A percentile compares a stretch with the other conserved stretches of the same genome.
Conservation (phyloP, 2,888 invertebrate genomes). For the Platycnemis pennipes region DNA sequence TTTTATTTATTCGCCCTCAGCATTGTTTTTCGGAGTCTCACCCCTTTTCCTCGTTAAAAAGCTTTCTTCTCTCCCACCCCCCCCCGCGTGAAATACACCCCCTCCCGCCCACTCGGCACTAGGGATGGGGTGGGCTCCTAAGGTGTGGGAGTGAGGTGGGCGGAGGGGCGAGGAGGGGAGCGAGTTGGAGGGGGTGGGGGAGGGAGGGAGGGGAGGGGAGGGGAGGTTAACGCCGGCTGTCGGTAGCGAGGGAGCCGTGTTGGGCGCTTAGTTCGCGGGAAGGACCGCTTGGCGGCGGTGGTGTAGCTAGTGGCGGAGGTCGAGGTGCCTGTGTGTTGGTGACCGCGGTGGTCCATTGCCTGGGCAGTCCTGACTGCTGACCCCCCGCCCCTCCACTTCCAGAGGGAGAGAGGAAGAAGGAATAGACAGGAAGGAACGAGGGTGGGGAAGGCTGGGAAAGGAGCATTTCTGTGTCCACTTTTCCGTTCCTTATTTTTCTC, state of each 20-base stretch:
- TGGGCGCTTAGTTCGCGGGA: constrained; percentile 60
- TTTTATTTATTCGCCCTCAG: background rate
- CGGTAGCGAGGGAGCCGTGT: background rate
- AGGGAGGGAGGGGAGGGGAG: background rate
- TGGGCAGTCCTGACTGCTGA: background rate
- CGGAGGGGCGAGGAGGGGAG: constrained; percentile 28
- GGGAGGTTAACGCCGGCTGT: constrained; percentile 19
- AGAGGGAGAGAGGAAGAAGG: background rate
- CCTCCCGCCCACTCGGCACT: constrained; percentile 36
- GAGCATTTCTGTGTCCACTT: background rate
- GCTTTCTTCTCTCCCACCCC: background rate
- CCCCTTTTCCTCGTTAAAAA: no score
- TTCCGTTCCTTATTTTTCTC: background rate
- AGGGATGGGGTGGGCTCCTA: background rate
- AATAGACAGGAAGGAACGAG: background rate
- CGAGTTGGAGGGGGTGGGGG: background rate
- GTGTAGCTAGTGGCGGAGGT: constrained; percentile 48
- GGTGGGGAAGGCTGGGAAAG: background rate
- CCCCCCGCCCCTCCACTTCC: background rate
- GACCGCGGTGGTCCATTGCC: background rate
- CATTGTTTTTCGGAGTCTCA: background rate
- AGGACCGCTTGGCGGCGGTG: constrained; percentile 66
- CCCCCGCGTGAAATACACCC: background rate
- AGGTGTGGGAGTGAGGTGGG: constrained; percentile 40
- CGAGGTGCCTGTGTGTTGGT: background rate